A percentile compares a stretch with the other conserved stretches of the same genome.
phyloP scores from a whole-genome alignment of 2,888 invertebrate species.

The Macaria liturata region DNA sequence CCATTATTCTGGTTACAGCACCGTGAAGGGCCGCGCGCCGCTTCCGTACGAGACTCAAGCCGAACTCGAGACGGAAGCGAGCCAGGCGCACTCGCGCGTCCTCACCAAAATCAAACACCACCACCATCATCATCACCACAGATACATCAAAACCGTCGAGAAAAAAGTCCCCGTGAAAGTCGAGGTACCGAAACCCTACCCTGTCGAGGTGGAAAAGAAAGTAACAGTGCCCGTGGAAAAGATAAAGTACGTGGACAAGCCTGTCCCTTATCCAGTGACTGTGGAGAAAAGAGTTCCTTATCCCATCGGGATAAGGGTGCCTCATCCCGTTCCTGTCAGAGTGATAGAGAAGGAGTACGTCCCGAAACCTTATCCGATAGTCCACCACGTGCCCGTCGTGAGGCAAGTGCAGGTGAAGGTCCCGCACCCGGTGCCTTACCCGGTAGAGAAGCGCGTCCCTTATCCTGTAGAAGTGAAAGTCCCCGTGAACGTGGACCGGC shows the following conservation, averaged over 20 bases:
- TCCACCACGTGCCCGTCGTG: conserved; percentile 69
- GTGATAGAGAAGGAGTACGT: conserved; percentile 78
- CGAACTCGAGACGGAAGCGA: conserved; percentile 59
- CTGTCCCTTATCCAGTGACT: conserved; percentile 68
- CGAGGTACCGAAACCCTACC: conserved; percentile 82
- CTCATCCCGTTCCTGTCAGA: conserved; percentile 77
- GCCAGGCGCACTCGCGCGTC: conserved; percentile 51
- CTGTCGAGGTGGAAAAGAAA: conserved; percentile 69
- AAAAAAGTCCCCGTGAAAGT: conserved; percentile 80
- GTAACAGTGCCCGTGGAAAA: conserved; percentile 65
- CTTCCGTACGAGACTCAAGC: conserved; percentile 40
- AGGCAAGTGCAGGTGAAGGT: conserved; percentile 72
- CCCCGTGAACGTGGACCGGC: conserved; percentile 64
- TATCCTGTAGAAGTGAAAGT: conserved; percentile 68
- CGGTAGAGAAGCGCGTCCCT: conserved; percentile 71
- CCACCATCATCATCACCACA: conserved; percentile 86
- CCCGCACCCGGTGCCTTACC: conserved; percentile 65
- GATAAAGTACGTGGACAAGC: conserved; percentile 63
- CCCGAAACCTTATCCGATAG: conserved; percentile 73
- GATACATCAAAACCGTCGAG: conserved; percentile 84
- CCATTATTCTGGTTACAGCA: conserved; percentile 62
- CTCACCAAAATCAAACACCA: conserved; percentile 83
- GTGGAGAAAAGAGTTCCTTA: conserved; percentile 76
- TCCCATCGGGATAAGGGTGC: conserved; percentile 71
- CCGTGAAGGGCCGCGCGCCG: conserved; percentile 41